phyloP scores from a whole-genome alignment of 1,140 invertebrate species.

The Drosophila carrolli region DNA sequence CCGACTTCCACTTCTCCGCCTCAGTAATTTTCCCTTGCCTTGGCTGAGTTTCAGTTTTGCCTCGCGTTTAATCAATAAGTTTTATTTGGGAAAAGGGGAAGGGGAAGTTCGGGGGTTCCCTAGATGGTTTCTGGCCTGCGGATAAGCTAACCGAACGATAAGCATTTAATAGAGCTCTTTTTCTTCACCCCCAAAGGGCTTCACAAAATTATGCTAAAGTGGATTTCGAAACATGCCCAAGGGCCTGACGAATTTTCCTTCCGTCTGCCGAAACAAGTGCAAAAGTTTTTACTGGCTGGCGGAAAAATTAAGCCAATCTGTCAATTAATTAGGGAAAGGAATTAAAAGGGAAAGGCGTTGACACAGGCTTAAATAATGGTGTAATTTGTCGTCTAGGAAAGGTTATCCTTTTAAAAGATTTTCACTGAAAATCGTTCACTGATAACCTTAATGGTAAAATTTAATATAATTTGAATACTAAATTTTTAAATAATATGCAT shows the following conservation, averaged over 20 bases:
- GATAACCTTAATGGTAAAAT: background rate
- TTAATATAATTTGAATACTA: no score
- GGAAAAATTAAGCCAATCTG: slow-evolving; percentile 64
- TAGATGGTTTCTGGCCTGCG: slow-evolving; percentile 24
- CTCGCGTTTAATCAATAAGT: slow-evolving; percentile 79
- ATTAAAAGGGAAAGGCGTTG: slow-evolving; percentile 4
- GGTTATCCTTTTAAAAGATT: background rate
- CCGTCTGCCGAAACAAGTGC: slow-evolving; percentile 40
- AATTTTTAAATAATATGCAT: no score
- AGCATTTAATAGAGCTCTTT: slow-evolving; percentile 76
- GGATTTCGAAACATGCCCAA: slow-evolving; percentile 66
- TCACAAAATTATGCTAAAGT: slow-evolving; percentile 75
- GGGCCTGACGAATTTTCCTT: slow-evolving; percentile 56
- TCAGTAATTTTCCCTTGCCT: slow-evolving; percentile 17
- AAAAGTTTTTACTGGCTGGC: slow-evolving; percentile 31
- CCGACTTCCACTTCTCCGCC: slow-evolving; percentile 2
- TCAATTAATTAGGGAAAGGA: slow-evolving; percentile 61
- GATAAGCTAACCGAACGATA: slow-evolving; percentile 60
- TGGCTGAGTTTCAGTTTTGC: slow-evolving; percentile 31
- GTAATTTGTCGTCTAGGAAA: slow-evolving; percentile 28
- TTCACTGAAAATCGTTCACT: background rate
- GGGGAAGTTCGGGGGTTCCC: background rate
- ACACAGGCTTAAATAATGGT: slow-evolving; percentile 16
- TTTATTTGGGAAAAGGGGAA: slow-evolving; percentile 28
- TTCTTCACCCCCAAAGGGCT: slow-evolving; percentile 32